Evolutionary conservation across 1,140 invertebrate genomes (phyloP), one percentile per base, ranked within the genome.

Genomic region (Dendrolimus kikuchii): DNA sequence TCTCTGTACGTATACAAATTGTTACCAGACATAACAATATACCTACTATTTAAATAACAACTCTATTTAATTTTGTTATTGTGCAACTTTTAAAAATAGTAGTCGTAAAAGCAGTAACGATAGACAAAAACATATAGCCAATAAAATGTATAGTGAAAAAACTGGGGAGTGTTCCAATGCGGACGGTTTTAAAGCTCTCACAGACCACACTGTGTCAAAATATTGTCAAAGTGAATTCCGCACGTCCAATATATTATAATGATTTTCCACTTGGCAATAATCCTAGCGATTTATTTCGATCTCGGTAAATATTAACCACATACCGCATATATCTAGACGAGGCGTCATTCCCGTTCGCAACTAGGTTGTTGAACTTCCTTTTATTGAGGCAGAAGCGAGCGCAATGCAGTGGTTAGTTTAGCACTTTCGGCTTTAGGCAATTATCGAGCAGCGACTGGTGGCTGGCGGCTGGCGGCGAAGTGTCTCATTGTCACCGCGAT

Each of bases 171-270:
- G 64, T 57, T 64, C 50, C 59, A 55, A 58, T 53, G 66, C 53
- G 60, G 55, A 46, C 65, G 62, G 57, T 55, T 74, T 62, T 79
- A 81, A 84, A 85, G 77, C 76, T 74, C 67, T 56, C 7, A 10
- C 54, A 70, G 65, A 81, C 73, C 77, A 71, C 75, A 62, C 69
- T 64, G 69, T 86, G 82, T 86, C 82, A 86, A 86, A 86, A 86
- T 86, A 86, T 84, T 86, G 82, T 86, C 82, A 84, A 82, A 84
- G 77, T 67, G 77, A 84, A 86, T 86, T 82, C 81, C 81, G 52
- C 70, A 68, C 69, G 79, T 80, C 77, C 71, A 77, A 84, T 86
- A 86, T 82, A 80, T 82, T 82, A 82, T 74, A 80, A 75, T 75
- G 75, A 83, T 83, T 83, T 75, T 80, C 68, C 69, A 80, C 74